phyloP scores from a whole-genome alignment of 2,888 invertebrate species.

The Microplitis manilae region DNA sequence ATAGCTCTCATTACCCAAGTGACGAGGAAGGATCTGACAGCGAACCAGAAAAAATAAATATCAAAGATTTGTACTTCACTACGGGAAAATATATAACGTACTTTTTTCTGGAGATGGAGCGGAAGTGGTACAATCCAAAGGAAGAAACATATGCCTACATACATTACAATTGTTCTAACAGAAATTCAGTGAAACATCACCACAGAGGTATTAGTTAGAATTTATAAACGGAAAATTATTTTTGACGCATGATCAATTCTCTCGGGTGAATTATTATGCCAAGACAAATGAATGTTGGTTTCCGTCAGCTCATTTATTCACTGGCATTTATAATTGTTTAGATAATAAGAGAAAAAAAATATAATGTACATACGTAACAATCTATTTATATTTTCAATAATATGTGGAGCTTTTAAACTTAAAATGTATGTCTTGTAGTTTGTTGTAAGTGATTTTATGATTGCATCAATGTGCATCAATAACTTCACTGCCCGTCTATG shows the following conservation, averaged over 20 bases:
- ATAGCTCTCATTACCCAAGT: slow-evolving; percentile 52
- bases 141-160: slow-evolving; percentile 63
- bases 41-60: slow-evolving; percentile 54
- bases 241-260: neutral
- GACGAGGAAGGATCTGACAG: slow-evolving; percentile 56
- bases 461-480: slow-evolving; percentile 10
- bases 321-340: neutral
- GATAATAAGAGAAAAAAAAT: neutral
- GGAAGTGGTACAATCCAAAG: slow-evolving; percentile 61
- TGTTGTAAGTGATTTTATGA: neutral
- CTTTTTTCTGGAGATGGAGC: slow-evolving; percentile 67
- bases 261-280: too few relatives aligned
- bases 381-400: neutral
- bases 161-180: slow-evolving; percentile 55
- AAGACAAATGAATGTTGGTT: too few relatives aligned
- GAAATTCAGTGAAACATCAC: slow-evolving; percentile 20
- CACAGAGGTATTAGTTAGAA: neutral
- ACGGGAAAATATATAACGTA: slow-evolving; percentile 65
- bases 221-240: neutral
- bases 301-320: neutral
- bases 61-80: slow-evolving; percentile 64
- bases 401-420: neutral
- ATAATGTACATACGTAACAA: neutral
- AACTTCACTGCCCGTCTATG: neutral
- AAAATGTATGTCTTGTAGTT: neutral